Base-by-base conservation (phyloP, 1,140 invertebrate species). In the Schmidtea mediterranea region DNA sequence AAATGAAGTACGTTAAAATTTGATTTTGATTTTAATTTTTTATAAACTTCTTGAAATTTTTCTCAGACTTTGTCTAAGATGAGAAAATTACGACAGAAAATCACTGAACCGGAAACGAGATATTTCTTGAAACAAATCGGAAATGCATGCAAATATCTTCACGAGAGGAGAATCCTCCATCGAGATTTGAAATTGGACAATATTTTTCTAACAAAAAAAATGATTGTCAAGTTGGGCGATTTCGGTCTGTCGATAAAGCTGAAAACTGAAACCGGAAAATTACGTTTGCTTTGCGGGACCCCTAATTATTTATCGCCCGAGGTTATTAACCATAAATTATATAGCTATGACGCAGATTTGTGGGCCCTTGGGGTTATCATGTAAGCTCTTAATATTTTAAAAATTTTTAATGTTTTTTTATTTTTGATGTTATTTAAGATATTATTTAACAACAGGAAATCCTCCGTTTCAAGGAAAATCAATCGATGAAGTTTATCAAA, bases 231-330 rank as follows among this genome's bases (percentile, higher is more conserved):
- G 69, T 89, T 97, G 56, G 90, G 89, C 43, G 90, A 97, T 63
- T 95, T 95, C 71, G 89, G 89, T 46, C 70, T 97, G 18, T 89
- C 89, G 6, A 83, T 86, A 1, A 76, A 73, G 61, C 73, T 92
- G 51, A 77, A 82, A 59, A 80, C 74, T 67, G 79, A 82, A 57
- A 82, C 82, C 56, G 73, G 76, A 60, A 67, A 75, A 49, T 79
- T 77, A 67, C 78, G 76, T 66, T 90, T 83, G 32, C 62, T 94
- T 18, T 94, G 87, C 63, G 87, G 86, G 12, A 94, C 87, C 13
- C 86, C 87, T 3, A 94, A 95, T 63, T 95, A 95, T 57, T 90
- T 94, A 56, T 86, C 87, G 6, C 87, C 87, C 12, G 87, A 94
- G 66, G 84, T 94, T 51, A 65, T 95, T 46, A 79, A 75, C 21